Evolutionary conservation across 2,797 vertebrate genomes (phyloP).

Genomic region (Todus mexicanus): DNA sequence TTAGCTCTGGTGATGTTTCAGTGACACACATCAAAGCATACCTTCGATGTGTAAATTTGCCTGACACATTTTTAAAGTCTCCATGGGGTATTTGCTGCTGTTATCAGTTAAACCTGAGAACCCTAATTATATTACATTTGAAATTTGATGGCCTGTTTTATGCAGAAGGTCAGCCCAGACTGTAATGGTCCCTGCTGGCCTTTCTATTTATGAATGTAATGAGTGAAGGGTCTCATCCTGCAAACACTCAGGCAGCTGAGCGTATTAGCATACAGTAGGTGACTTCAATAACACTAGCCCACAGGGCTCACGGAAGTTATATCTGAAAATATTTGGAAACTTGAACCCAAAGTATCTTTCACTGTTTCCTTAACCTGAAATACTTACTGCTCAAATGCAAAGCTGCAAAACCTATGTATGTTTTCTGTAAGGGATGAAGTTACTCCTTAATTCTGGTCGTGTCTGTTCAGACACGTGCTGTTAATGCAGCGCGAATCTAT

Average conservation of each 20-base stretch:
- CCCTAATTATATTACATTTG: slow-evolving; percentile 51
- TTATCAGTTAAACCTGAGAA: slow-evolving; percentile 62
- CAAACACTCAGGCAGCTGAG: neutral
- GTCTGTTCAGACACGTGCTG: neutral
- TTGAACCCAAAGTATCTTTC: neutral
- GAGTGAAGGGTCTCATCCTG: slow-evolving; percentile 11
- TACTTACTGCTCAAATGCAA: neutral
- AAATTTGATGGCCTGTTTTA: slow-evolving; percentile 58
- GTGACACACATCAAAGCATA: slow-evolving; percentile 55
- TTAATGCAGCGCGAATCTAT: neutral
- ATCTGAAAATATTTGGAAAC: neutral
- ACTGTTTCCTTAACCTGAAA: neutral
- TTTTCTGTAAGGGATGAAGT: neutral
- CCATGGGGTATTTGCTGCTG: slow-evolving; percentile 48
- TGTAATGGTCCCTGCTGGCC: slow-evolving; percentile 22
- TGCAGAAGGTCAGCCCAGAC: slow-evolving; percentile 40
- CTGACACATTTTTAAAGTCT: slow-evolving; percentile 57
- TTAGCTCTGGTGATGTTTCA: slow-evolving; percentile 23
- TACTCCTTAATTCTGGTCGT: neutral
- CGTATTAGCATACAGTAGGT: neutral
- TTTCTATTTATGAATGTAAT: neutral
- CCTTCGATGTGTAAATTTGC: slow-evolving; percentile 54
- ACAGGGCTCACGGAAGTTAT: neutral
- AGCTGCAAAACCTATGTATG: accelerated
- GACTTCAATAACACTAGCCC: neutral